Percentiles rank a stretch among this genome's conserved stretches.
phyloP scores from a whole-genome alignment of 2,888 invertebrate genomes.

The Escarpia spicata region DNA sequence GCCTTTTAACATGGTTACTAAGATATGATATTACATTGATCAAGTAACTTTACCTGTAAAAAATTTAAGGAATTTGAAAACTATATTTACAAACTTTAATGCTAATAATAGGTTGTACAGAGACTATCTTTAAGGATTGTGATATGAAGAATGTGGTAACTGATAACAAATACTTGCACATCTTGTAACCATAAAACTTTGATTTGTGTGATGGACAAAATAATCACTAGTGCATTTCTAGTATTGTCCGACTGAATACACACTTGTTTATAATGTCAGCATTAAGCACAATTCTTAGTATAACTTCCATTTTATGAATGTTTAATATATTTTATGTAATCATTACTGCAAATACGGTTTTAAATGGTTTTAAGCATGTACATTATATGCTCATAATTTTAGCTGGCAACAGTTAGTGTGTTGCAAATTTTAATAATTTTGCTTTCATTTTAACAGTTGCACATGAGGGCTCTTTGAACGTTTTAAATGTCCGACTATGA shows the following conservation, averaged over 20 bases:
- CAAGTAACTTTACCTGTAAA: not conserved
- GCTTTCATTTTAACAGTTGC: not conserved
- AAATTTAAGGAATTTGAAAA: not conserved
- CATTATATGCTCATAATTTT: constrained; percentile 3
- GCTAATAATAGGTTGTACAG: not conserved
- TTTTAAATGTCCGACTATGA: not conserved
- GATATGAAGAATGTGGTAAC: not conserved
- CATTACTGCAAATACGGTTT: constrained; percentile 8
- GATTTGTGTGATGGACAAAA: not conserved
- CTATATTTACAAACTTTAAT: not conserved
- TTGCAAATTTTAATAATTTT: not conserved
- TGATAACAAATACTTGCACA: not conserved
- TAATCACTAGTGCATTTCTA: too few species aligned
- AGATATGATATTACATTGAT: not conserved
- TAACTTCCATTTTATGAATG: not conserved
- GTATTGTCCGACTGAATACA: not conserved
- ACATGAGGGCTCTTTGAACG: not conserved
- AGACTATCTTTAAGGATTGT: not conserved
- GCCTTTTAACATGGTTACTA: not conserved
- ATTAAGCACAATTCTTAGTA: not conserved
- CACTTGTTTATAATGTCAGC: not conserved
- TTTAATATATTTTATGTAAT: constrained; percentile 13
- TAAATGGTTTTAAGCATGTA: constrained; percentile 1
- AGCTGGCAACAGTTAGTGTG: not conserved
- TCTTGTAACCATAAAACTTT: not conserved